These are phyloP conservation scores for Ellobium chinense DNA, from an alignment of 2,888 invertebrate genomes.

Conservation along the genomic window DNA sequence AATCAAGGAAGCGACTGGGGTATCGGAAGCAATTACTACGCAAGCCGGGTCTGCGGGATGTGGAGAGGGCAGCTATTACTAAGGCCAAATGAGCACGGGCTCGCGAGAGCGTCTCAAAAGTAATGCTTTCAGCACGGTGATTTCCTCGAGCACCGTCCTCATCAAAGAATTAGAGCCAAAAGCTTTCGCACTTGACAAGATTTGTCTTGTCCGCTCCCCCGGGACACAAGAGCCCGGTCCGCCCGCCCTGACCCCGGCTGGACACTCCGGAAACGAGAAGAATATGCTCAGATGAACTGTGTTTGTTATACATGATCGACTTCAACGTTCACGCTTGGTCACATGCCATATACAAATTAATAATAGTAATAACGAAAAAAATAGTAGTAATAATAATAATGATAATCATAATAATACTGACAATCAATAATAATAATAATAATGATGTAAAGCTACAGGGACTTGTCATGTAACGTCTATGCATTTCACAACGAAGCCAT, in stretches of 20 bases:
- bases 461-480: too few relatives aligned
- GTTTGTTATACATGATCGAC: not conserved
- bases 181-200: conserved; percentile 43
- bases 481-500: too few relatives aligned
- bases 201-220: conserved; percentile 44
- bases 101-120: conserved; percentile 32
- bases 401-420: too few relatives aligned
- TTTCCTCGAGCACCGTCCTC: conserved; percentile 46
- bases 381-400: too few relatives aligned
- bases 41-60: not conserved
- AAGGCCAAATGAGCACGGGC: conserved; percentile 41
- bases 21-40: conserved; percentile 46
- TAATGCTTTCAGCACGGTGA: conserved; percentile 41
- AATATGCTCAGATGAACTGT: not conserved
- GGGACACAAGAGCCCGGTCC: conserved; percentile 6
- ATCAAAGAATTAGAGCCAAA: conserved; percentile 45
- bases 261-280: not conserved
- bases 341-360: too few relatives aligned
- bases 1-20: conserved; percentile 6
- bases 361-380: too few relatives aligned
- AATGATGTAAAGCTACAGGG: too few relatives aligned
- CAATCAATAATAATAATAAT: too few relatives aligned
- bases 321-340: not conserved
- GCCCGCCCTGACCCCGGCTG: not conserved
- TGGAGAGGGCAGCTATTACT: conserved; percentile 44